These are phyloP conservation scores for Epistrophe grossulariae DNA, from an alignment of 2,888 invertebrate genomes.

Conservation along the genomic window DNA sequence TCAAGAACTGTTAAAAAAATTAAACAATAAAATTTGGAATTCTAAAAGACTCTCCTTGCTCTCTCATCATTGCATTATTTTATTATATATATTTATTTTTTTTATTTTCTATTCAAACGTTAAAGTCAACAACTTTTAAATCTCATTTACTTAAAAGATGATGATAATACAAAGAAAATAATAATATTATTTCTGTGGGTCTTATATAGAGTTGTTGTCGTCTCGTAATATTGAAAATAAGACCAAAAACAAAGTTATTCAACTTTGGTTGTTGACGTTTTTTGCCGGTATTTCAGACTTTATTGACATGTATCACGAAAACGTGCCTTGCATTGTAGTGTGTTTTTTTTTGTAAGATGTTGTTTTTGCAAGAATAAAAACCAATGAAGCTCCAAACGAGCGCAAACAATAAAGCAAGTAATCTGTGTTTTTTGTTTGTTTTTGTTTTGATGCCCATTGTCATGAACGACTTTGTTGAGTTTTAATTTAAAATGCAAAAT, in stretches of 20 bases:
- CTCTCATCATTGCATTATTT: no score
- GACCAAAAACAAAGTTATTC: constrained; percentile 53
- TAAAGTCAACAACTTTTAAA: no score
- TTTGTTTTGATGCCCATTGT: background rate
- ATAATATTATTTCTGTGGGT: background rate
- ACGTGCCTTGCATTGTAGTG: constrained; percentile 64
- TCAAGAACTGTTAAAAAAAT: no score
- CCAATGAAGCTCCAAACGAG: background rate
- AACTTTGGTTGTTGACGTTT: constrained; percentile 53
- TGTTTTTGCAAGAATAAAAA: background rate
- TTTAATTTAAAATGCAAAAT: constrained; percentile 2
- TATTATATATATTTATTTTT: no score
- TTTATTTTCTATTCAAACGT: no score
- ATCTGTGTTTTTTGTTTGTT: background rate
- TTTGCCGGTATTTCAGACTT: constrained; percentile 39
- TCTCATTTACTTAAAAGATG: background rate
- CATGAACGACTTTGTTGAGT: background rate
- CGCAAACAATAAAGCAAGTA: background rate
- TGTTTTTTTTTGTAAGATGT: background rate
- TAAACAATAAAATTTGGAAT: no score
- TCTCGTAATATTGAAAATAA: background rate
- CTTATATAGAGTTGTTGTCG: background rate
- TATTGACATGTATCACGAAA: constrained; percentile 70
- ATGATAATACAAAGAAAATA: constrained; percentile 18
- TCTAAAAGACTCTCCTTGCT: no score